Evolutionary conservation across 2,888 invertebrate genomes (phyloP).

Genomic region (Stenotaenia linearis): DNA sequence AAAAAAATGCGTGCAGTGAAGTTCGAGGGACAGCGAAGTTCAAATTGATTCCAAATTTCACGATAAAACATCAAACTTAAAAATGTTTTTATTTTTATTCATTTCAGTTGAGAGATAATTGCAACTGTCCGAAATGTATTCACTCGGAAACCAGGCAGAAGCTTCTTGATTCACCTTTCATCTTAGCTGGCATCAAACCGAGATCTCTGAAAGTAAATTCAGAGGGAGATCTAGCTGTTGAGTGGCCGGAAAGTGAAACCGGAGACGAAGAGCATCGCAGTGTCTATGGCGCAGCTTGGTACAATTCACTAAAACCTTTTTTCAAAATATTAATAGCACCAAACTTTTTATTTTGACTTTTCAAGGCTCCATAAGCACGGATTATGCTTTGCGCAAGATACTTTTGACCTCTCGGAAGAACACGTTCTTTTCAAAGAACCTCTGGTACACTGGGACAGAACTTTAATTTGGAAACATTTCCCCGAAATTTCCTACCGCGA

Average conservation of each 20-base stretch:
- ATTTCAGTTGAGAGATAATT: constrained; percentile 42
- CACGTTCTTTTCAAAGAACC: constrained; percentile 39
- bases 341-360: background rate
- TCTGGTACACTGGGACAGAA: constrained; percentile 42
- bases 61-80: no score
- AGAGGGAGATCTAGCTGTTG: constrained; percentile 41
- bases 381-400: constrained; percentile 43
- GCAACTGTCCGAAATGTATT: constrained; percentile 41
- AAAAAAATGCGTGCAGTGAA: background rate
- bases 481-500: constrained; percentile 44
- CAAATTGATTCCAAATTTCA: no score
- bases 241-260: constrained; percentile 40
- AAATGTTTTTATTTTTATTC: background rate
- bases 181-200: constrained; percentile 42
- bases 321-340: no score
- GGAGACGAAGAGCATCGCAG: constrained; percentile 40
- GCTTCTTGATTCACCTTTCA: constrained; percentile 41
- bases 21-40: no score
- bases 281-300: constrained; percentile 43
- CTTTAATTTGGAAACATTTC: constrained; percentile 42
- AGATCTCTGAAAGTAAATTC: constrained; percentile 40
- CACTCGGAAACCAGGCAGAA: constrained; percentile 42
- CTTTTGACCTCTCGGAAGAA: constrained; percentile 40
- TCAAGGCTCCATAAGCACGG: constrained; percentile 44
- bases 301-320: background rate